These are phyloP conservation scores for Drosophila lacicola DNA, from an alignment of 2,888 invertebrate genomes.

Conservation along the genomic window DNA sequence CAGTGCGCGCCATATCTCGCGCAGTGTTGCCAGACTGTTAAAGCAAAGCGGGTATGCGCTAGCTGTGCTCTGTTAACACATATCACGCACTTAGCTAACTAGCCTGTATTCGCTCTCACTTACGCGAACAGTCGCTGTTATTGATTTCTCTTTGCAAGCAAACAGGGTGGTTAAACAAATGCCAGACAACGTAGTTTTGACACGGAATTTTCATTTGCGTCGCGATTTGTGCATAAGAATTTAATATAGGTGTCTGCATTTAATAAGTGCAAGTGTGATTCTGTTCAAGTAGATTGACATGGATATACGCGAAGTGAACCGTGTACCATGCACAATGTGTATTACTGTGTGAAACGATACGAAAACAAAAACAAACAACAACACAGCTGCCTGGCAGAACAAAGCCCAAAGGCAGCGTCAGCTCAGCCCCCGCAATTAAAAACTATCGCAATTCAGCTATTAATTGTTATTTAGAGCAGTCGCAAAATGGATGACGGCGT, in stretches of 20 bases:
- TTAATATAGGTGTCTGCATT: conserved; percentile 35
- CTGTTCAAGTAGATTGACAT: conserved; percentile 18
- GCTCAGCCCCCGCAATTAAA: conserved; percentile 20
- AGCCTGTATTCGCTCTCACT: conserved; percentile 10
- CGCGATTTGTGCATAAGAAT: conserved; percentile 66
- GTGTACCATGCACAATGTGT: conserved; percentile 54
- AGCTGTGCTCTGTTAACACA: conserved; percentile 31
- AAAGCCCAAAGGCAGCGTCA: conserved; percentile 29
- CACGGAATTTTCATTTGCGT: conserved; percentile 60
- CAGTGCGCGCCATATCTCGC: not conserved
- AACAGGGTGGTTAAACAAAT: conserved; percentile 56
- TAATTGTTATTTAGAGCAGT: conserved; percentile 7
- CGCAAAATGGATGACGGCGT: conserved; percentile 82
- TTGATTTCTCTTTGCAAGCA: conserved; percentile 61
- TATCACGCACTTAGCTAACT: conserved; percentile 4
- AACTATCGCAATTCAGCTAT: conserved; percentile 18
- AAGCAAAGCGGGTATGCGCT: not conserved
- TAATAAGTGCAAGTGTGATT: conserved; percentile 18
- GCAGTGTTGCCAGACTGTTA: conserved; percentile 34
- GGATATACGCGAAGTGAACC: conserved; percentile 21
- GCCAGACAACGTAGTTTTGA: conserved; percentile 61
- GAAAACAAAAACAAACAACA: conserved; percentile 36
- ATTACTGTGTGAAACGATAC: conserved; percentile 40
- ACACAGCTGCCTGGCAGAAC: conserved; percentile 56
- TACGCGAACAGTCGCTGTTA: conserved; percentile 30